Evolutionary conservation across 2,113 vertebrate species (phyloP).

Genomic region (Noctilio leporinus): DNA sequence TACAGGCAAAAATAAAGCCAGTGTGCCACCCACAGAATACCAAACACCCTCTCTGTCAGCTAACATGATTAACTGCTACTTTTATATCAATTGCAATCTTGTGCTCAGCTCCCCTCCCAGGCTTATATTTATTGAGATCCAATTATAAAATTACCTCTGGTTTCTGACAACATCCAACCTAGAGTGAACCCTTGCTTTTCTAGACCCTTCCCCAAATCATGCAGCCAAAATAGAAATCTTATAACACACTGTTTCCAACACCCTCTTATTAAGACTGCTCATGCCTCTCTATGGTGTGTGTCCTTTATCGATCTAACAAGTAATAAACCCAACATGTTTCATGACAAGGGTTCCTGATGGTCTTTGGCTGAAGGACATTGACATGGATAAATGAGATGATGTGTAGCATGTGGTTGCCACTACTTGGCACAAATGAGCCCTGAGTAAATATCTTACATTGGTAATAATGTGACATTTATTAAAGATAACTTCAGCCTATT

Average conservation of each 20-base stretch:
- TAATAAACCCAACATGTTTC: neutral
- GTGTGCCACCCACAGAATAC: neutral
- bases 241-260: neutral
- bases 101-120: neutral
- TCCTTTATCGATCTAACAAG: neutral
- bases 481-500: neutral
- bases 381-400: neutral
- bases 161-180: neutral
- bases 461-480: neutral
- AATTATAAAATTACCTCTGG: neutral
- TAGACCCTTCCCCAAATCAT: neutral
- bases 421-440: neutral
- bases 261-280: neutral
- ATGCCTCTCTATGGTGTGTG: neutral
- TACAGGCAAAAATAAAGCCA: neutral
- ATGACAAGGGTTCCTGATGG: neutral
- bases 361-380: neutral
- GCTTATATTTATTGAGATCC: neutral
- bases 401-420: neutral
- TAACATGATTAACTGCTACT: neutral
- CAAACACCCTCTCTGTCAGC: neutral
- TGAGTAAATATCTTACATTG: neutral
- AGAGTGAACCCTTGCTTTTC: neutral
- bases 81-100: neutral
- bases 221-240: neutral